Base-by-base conservation (phyloP, 53 echinoderm and acorn worm species). In the Echinometra lucunter region DNA sequence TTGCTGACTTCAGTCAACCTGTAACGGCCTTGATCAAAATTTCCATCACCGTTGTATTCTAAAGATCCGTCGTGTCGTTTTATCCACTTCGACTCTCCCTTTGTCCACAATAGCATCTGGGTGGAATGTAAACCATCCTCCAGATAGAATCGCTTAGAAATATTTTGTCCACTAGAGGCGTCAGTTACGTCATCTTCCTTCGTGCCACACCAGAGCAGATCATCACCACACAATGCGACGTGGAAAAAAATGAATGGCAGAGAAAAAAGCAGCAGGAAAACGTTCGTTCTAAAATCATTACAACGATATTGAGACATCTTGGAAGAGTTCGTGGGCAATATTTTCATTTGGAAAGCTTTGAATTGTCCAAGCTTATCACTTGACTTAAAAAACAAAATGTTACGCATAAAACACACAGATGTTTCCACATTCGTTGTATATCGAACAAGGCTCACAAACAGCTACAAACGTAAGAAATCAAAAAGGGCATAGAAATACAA, bases 41-140 rank as follows among this genome's bases (percentile, higher is more conserved):
- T 11, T 42, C 18, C 18, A 34, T 18, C 21, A 6, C 30, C 4
- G 34, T 3, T 40, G 19, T 44, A 49, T 47, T 85, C 28, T 13
- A 85, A 30, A 85, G 85, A 9, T 2, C 7, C n/a, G n/a, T 85
- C 17, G 3, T 28, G 30, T 28, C 6, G 49, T 28, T 85, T 47
- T 45, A 45, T 49, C 45, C 47, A n/a, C 12, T 49, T 21, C 6
- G 21, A 16, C n/a, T 78, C 23, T 40, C 30, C n/a, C 18, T 12
- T 85, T 53, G n/a, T 85, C 85, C 85, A 85, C 45, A 85, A 47
- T 23, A 85, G 53, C 2, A 28, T 42, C 27, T 85, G 85, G 30
- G 27, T 3, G 15, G 0, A 11, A 35, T 0, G 23, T 12, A 85
- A 9, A 3, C 10, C 5, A 11, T 47, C 53, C 11, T 53, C 12